These are phyloP conservation scores for Tyrophagus putrescentiae DNA, from an alignment of 1,140 invertebrate species.

Conservation along the genomic window DNA sequence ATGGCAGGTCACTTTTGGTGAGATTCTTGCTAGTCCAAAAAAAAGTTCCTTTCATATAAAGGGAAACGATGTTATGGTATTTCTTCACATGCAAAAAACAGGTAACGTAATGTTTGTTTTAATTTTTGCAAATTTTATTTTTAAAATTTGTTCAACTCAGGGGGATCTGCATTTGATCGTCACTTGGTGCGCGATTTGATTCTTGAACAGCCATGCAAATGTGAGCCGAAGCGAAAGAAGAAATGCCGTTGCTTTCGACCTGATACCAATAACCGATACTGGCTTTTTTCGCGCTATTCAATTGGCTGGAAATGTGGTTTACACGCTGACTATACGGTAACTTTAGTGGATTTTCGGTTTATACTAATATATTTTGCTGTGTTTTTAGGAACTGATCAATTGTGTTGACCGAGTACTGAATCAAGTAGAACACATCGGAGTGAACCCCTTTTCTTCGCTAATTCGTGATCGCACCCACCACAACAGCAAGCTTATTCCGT, in stretches of 20 bases:
- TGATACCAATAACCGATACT: conserved; percentile 58
- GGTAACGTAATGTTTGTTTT: conserved; percentile 39
- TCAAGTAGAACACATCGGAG: conserved; percentile 28
- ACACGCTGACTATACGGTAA: conserved; percentile 84
- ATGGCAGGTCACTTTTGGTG: conserved; percentile 23
- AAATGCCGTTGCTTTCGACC: conserved; percentile 47
- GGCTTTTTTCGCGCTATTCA: conserved; percentile 95
- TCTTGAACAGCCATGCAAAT: conserved; percentile 67
- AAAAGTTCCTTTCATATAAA: conserved; percentile 42
- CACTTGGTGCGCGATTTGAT: conserved; percentile 86
- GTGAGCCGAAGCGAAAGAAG: conserved; percentile 50
- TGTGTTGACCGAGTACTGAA: conserved; percentile 35
- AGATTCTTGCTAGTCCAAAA: conserved; percentile 24
- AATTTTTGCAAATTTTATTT: not conserved
- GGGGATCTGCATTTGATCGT: conserved; percentile 78
- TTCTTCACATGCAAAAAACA: conserved; percentile 94
- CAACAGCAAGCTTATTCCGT: too few species aligned
- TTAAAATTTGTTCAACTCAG: conserved; percentile 8
- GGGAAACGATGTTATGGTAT: conserved; percentile 89
- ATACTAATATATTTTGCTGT: not conserved
- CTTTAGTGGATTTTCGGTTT: too few species aligned
- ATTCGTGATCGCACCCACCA: not conserved
- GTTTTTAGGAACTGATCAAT: conserved; percentile 29
- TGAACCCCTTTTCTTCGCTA: not conserved
- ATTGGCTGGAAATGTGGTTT: conserved; percentile 97